These are phyloP conservation scores for Thinocorus orbignyianus DNA, from an alignment of 2,113 vertebrate species.

Conservation along the genomic window DNA sequence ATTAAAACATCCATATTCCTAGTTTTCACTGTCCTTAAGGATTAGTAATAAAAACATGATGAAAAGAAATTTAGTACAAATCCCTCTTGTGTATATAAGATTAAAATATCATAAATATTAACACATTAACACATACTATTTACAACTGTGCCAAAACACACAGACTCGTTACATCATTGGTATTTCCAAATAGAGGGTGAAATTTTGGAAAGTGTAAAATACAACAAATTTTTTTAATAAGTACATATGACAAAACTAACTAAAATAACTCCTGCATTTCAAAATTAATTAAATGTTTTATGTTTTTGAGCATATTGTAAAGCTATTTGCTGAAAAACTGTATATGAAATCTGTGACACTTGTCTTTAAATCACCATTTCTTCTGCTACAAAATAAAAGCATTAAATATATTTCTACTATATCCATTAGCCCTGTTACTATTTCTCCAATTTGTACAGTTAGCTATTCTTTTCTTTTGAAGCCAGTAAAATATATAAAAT, in stretches of 20 bases:
- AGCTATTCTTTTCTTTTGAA: not conserved
- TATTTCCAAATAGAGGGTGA: slow-evolving; percentile 54
- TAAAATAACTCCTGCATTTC: slow-evolving; percentile 40
- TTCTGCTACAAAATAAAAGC: slow-evolving; percentile 9
- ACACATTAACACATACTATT: slow-evolving; percentile 52
- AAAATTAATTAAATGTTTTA: slow-evolving; percentile 44
- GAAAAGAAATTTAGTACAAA: slow-evolving; percentile 5
- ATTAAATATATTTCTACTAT: not conserved
- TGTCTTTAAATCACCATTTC: not conserved
- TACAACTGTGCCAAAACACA: slow-evolving; percentile 59
- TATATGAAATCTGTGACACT: not conserved
- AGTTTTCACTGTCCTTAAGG: slow-evolving; percentile 1
- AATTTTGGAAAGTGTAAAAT: slow-evolving; percentile 58
- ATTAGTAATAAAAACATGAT: not conserved
- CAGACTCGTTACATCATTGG: slow-evolving; percentile 28
- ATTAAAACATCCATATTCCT: not conserved
- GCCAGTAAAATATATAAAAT: not conserved
- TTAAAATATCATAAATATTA: slow-evolving; percentile 59
- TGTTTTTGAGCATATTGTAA: slow-evolving; percentile 28
- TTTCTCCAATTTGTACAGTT: not conserved
- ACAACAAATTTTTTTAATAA: slow-evolving; percentile 44
- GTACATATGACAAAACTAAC: slow-evolving; percentile 42
- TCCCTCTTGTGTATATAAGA: slow-evolving; percentile 24
- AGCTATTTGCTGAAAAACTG: not conserved
- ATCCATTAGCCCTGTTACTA: not conserved